These are phyloP conservation scores for Cryptoblepharus egeriae DNA, from an alignment of 2,797 vertebrate species.

Conservation along the genomic window DNA sequence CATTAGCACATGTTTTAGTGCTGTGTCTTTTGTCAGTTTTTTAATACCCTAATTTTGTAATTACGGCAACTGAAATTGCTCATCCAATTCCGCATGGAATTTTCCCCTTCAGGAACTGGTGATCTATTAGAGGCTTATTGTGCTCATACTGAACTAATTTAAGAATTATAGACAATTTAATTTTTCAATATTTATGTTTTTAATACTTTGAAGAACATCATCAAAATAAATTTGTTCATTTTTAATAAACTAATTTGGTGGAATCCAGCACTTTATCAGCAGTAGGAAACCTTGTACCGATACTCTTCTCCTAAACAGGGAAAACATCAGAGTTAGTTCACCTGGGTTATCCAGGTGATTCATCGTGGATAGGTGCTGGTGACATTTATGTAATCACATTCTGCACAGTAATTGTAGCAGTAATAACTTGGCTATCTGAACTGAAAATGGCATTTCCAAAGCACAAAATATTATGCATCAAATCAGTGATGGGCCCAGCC, in stretches of 20 bases:
- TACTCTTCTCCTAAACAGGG: neutral
- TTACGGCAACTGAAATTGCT: slow-evolving; percentile 61
- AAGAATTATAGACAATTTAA: slow-evolving; percentile 65
- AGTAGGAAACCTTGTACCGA: neutral
- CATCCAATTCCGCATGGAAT: slow-evolving; percentile 56
- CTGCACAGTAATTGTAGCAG: neutral
- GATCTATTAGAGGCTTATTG: slow-evolving; percentile 57
- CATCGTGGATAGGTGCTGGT: neutral
- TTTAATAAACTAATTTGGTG: slow-evolving; percentile 42
- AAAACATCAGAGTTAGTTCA: neutral
- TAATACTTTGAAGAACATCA: slow-evolving; percentile 36
- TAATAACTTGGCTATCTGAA: neutral
- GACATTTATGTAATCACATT: slow-evolving; percentile 7
- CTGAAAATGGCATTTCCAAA: neutral
- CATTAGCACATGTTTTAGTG: neutral
- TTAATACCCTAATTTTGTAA: slow-evolving; percentile 61
- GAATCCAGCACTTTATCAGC: neutral
- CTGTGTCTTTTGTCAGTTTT: slow-evolving; percentile 28
- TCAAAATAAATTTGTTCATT: slow-evolving; percentile 39
- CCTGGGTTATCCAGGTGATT: neutral
- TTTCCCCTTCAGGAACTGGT: slow-evolving; percentile 43
- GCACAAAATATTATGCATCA: neutral
- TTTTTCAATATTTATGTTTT: slow-evolving; percentile 58
- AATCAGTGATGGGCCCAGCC: too few species aligned
- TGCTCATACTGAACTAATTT: slow-evolving; percentile 56